Evolutionary conservation across 2,797 vertebrate species (phyloP).

Genomic region (Onychomys torridus): DNA sequence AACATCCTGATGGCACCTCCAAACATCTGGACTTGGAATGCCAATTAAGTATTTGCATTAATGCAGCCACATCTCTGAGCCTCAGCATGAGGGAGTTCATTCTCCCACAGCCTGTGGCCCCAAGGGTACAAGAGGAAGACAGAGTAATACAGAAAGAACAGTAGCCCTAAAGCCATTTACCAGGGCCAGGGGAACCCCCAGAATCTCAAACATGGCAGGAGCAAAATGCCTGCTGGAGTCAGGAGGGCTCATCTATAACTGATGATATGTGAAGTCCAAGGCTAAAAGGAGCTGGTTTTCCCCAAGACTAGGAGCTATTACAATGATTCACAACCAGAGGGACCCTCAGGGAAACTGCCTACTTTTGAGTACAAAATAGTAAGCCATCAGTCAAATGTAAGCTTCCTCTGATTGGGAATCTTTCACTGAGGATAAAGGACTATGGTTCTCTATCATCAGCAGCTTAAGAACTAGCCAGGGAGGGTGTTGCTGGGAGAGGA

Average conservation of each 20-base stretch:
- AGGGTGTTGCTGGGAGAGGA: neutral
- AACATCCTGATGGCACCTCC: neutral
- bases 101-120: neutral
- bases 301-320: neutral
- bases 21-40: slow-evolving; percentile 31
- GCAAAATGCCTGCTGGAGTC: neutral
- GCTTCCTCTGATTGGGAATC: slow-evolving; percentile 3
- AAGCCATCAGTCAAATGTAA: slow-evolving; percentile 34
- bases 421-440: neutral
- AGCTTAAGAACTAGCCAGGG: neutral
- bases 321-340: neutral
- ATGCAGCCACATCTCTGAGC: neutral
- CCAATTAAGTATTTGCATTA: neutral
- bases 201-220: neutral
- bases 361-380: slow-evolving; percentile 61
- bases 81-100: neutral
- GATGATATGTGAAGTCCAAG: neutral
- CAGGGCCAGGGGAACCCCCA: neutral
- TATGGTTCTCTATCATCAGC: neutral
- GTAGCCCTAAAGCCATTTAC: too few species aligned
- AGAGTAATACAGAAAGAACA: neutral
- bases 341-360: neutral
- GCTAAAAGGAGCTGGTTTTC: slow-evolving; percentile 16
- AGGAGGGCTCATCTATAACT: neutral
- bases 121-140: neutral